Evolutionary conservation across 2,113 vertebrate species (phyloP).

Genomic region (Platichthys stellatus): DNA sequence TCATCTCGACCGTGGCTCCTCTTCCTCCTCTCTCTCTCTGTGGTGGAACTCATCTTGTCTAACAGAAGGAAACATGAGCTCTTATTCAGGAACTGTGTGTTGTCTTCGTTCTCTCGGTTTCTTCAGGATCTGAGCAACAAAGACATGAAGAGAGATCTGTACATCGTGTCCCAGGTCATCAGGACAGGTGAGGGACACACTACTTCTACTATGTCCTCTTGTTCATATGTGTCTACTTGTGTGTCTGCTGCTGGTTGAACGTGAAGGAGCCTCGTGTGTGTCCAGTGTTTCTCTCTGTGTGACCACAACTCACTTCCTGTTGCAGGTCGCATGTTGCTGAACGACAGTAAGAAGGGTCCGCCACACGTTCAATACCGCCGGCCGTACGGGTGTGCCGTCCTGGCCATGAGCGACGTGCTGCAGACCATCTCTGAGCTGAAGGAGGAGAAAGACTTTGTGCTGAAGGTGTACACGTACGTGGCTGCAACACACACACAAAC

Average conservation of each 20-base stretch:
- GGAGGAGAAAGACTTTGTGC: conserved; percentile 98
- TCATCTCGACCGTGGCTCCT: too few relatives aligned
- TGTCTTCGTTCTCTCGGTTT: conserved; percentile 16
- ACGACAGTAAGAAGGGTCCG: conserved; percentile 96
- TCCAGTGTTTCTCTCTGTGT: neutral
- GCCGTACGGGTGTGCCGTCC: conserved; percentile 93
- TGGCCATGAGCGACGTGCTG: conserved; percentile 93
- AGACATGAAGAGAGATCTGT: conserved; percentile 98
- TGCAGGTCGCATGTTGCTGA: conserved; percentile 93
- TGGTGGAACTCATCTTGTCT: too few relatives aligned
- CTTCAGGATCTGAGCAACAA: conserved; percentile 97
- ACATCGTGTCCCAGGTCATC: conserved; percentile 96
- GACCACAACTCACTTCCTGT: neutral
- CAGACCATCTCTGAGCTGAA: conserved; percentile 94
- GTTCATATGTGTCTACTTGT: too few relatives aligned
- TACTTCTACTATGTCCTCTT: too few relatives aligned
- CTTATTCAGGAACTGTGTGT: neutral
- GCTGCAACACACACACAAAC: neutral
- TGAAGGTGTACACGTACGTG: conserved; percentile 98
- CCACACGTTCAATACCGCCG: conserved; percentile 92
- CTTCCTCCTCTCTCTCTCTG: neutral
- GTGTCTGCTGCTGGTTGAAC: too few relatives aligned
- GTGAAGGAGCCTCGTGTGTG: neutral
- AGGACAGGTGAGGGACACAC: conserved; percentile 86
- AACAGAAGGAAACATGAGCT: too few relatives aligned